Evolutionary conservation across 2,113 vertebrate species (phyloP).

Genomic region (Actenoides hombroni): DNA sequence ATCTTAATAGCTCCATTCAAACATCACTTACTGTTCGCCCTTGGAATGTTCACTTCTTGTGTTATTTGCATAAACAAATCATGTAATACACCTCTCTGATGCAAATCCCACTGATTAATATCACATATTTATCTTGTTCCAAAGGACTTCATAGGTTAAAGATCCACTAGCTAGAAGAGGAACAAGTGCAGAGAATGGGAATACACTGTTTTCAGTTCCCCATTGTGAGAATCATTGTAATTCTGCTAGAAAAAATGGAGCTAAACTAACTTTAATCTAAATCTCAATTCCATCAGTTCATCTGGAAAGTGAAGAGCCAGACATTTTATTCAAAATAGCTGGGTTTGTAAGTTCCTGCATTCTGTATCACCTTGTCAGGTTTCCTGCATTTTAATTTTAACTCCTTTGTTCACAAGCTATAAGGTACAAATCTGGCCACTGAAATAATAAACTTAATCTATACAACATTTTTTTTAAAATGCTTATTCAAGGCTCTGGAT

Average conservation of each 20-base stretch:
- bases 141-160: slow-evolving; percentile 39
- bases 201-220: neutral
- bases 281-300: neutral
- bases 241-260: neutral
- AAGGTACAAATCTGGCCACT: neutral
- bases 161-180: neutral
- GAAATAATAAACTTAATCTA: neutral
- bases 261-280: neutral
- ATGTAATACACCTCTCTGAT: slow-evolving; percentile 14
- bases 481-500: neutral
- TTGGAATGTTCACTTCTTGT: slow-evolving; percentile 27
- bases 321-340: neutral
- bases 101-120: slow-evolving; percentile 48
- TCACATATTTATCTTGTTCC: slow-evolving; percentile 15
- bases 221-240: neutral
- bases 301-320: neutral
- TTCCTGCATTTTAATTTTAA: neutral
- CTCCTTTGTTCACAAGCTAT: neutral
- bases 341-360: neutral
- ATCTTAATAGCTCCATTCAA: slow-evolving; percentile 48
- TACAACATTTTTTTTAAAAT: neutral
- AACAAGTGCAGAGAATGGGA: neutral
- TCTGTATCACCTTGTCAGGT: neutral
- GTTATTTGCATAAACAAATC: slow-evolving; percentile 59
- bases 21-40: slow-evolving; percentile 38